Evolutionary conservation across 1,140 invertebrate species (phyloP).

Genomic region (Drosophila carrolli): DNA sequence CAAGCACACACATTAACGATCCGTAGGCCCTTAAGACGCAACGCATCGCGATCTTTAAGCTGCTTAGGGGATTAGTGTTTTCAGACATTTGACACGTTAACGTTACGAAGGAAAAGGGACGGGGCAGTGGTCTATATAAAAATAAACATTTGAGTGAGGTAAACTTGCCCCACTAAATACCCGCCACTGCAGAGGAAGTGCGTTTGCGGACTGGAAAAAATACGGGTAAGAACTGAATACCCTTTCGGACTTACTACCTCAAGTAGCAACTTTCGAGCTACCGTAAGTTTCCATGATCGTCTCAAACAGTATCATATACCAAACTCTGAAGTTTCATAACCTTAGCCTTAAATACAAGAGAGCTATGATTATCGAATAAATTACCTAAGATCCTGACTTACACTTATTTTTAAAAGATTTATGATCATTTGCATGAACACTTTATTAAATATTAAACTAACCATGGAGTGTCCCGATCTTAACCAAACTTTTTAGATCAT

Average conservation of each 20-base stretch:
- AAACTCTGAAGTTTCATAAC: background rate
- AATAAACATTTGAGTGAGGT: constrained; percentile 55
- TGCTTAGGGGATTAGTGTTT: constrained; percentile 82
- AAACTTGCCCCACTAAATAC: constrained; percentile 67
- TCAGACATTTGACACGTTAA: constrained; percentile 82
- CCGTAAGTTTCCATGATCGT: background rate
- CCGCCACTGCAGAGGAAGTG: constrained; percentile 66
- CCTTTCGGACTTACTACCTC: background rate
- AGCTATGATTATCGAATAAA: background rate
- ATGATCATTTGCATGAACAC: background rate
- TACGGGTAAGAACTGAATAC: background rate
- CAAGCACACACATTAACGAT: constrained; percentile 38
- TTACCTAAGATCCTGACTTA: too few species aligned
- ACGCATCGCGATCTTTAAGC: constrained; percentile 82
- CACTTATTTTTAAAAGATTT: too few species aligned
- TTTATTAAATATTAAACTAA: too few species aligned
- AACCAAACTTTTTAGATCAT: too few species aligned
- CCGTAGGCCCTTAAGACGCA: constrained; percentile 36
- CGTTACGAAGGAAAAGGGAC: constrained; percentile 31
- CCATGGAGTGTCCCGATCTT: too few species aligned
- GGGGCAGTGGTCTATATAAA: constrained; percentile 53
- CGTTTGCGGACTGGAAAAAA: constrained; percentile 16
- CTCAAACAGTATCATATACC: background rate
- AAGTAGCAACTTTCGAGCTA: background rate
- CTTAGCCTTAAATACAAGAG: background rate